Base-by-base conservation (phyloP, 1,140 invertebrate genomes). In the Procambarus virginalis region DNA sequence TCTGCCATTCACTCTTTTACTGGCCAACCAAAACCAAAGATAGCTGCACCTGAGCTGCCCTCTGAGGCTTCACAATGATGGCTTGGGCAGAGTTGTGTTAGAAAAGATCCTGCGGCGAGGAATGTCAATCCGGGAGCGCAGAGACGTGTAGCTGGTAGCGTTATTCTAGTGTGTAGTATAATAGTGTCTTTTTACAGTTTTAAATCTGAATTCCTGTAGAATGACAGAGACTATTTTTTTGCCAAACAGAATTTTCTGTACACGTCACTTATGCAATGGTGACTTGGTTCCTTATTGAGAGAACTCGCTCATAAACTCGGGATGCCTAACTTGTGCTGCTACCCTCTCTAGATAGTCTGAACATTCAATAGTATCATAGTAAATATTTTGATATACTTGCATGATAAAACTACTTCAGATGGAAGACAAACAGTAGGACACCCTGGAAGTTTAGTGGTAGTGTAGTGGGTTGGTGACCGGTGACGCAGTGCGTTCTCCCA, bases 171-270 rank as follows among this genome's bases (percentile, higher is more conserved):
- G 64, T 81, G 60, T 88, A 88, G 86, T 55, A 60, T 51, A 60
- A 80, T 87, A 87, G 85, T 81, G 75, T 88, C 86, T 88, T 87
- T 34, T 88, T 88, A 88, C 86, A 88, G 60, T 82, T 88, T 81
- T 58, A 88, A 80, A 87, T 86, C n/a, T 86, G 76, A 86, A 76
- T 45, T 78, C 84, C 49, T 78, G 73, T 75, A 84, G 85, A 75
- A 51, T 84, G 82, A 84, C 60, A 84, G 82, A 88, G 86, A 88
- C 86, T 88, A 88, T 88, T 88, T 88, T 88, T 88, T 88, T 88
- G 86, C 79, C 86, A 88, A 87, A 70, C 55, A 76, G 78, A 70
- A 51, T 75, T 87, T 80, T 78, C 46, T 86, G 75, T 73, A 76
- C 46, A 49, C 78, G 70, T 76, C 75, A 78, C 84, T 70, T 76